Evolutionary conservation across 1,140 invertebrate species (phyloP).

Genomic region (Platyura marginata): DNA sequence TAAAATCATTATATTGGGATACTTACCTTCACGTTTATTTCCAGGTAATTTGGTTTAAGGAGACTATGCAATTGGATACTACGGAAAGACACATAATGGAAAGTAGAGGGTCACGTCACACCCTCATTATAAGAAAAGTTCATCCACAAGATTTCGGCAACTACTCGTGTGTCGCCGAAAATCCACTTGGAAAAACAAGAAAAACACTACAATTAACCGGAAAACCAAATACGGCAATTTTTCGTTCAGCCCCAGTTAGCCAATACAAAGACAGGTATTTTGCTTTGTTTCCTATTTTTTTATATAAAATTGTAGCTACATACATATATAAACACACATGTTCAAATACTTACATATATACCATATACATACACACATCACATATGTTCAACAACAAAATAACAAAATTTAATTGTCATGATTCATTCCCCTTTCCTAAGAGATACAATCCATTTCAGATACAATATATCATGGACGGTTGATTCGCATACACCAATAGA

Average conservation of each 20-base stretch:
- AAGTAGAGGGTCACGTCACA: conserved; percentile 38
- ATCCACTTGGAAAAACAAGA: conserved; percentile 38
- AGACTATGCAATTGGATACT: conserved; percentile 44
- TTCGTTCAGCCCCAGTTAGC: conserved; percentile 38
- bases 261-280: conserved; percentile 33
- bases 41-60: conserved; percentile 45
- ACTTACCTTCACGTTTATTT: conserved; percentile 7
- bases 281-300: not conserved
- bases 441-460: conserved; percentile 15
- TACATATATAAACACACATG: too few relatives aligned
- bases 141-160: conserved; percentile 46
- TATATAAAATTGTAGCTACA: not conserved
- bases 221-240: conserved; percentile 41
- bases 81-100: conserved; percentile 43
- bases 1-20: not conserved
- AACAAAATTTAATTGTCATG: too few relatives aligned
- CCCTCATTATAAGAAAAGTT: conserved; percentile 44
- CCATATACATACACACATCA: too few relatives aligned
- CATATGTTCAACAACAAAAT: too few relatives aligned
- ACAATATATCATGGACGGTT: conserved; percentile 46
- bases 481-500: conserved; percentile 42
- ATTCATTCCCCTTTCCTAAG: not conserved
- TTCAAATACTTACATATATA: too few relatives aligned
- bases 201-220: conserved; percentile 44
- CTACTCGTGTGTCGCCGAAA: conserved; percentile 47